phyloP scores from a whole-genome alignment of 2,888 invertebrate species.

The Lutraria lutraria region DNA sequence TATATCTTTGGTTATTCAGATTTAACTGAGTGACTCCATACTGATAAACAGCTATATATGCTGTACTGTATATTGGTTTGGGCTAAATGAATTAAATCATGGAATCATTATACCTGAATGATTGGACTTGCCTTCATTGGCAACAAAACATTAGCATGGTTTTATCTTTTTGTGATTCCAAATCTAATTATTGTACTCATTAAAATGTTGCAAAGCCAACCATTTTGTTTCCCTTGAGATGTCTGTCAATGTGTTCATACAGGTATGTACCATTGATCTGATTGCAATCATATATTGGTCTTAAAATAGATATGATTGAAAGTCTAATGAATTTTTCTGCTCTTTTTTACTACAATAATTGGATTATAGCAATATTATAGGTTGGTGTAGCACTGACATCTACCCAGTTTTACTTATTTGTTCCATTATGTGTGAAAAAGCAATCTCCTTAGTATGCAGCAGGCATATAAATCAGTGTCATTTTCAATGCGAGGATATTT shows the following conservation, averaged over 20 bases:
- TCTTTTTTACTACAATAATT: background rate
- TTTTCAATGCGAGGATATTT: background rate
- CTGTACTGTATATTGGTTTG: too few species aligned
- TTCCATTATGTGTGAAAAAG: background rate
- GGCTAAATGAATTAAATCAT: too few species aligned
- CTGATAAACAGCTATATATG: too few species aligned
- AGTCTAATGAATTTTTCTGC: constrained; percentile 1
- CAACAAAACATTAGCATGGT: too few species aligned
- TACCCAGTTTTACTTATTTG: background rate
- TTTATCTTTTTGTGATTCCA: background rate
- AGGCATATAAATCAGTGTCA: background rate
- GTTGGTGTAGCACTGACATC: background rate
- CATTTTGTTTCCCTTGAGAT: background rate
- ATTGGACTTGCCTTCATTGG: too few species aligned
- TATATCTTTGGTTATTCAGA: too few species aligned
- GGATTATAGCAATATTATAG: background rate
- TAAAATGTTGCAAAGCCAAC: background rate
- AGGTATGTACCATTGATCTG: background rate
- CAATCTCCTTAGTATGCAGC: background rate
- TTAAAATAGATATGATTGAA: background rate
- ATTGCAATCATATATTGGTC: background rate
- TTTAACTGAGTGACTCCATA: too few species aligned
- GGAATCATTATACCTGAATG: too few species aligned
- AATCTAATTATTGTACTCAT: background rate
- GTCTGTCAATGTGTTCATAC: background rate